Evolutionary conservation across 2,888 invertebrate species (phyloP), one percentile per base, ranked within the genome.

Genomic region (Drosophila borborema): DNA sequence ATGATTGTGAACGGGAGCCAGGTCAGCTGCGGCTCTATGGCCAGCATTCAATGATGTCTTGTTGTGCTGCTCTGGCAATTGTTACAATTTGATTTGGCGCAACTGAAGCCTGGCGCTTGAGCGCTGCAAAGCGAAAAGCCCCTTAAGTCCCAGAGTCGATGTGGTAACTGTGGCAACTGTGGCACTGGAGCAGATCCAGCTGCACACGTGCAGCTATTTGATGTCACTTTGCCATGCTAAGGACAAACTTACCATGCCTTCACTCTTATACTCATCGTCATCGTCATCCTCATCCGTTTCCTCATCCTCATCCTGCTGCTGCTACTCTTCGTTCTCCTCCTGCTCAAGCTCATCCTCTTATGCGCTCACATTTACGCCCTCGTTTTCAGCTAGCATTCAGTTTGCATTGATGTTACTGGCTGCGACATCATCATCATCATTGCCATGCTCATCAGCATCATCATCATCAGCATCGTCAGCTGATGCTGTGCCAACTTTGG

Each of bases 21-120:
- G 73, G 81, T 77, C 74, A 78, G 74, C 82, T 77, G 79, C 68
- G 59, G 71, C 48, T 72, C 64, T 36, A 53, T 54, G 55, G 16
- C 28, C 63, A 45, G 65, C 53, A 45, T 62, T 45, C 63, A 65
- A 43, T 46, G 51, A 31, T 54, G 64, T 23, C 54, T 63, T 66
- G 83, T 63, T n/a, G n/a, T 64, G 68, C 84, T 48, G 69, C 71
- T 68, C 80, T 63, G 66, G 68, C 84, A 84, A 80, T 84, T 82
- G 78, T 84, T 73, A 67, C 80, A 80, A 81, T 81, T 81, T 63
- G 76, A 80, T 80, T 81, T 80, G 75, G 36, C 59, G 46, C 67
- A 77, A 80, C 70, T 74, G 79, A 73, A 73, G 79, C 79, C 72
- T 65, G 75, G 61, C 78, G 45, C 62, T 55, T 45, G 77, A 64